Evolutionary conservation across 1,140 invertebrate genomes (phyloP), one percentile per base, ranked within the genome.

Genomic region (Argopecten irradians): DNA sequence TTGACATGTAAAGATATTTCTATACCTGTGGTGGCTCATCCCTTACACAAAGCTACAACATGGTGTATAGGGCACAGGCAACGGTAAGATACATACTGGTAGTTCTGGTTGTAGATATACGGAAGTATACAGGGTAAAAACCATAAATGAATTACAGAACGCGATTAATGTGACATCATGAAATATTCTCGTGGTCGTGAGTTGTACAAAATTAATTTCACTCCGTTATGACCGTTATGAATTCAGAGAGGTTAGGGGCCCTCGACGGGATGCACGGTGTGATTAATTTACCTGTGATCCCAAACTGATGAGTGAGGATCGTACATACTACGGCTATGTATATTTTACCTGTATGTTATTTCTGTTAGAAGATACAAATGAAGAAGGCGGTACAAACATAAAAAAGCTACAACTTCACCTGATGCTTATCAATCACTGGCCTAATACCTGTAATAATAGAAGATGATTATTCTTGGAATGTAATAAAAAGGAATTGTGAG

Each of bases 141-240:
- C 55, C 55, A 71, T n/a, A 71, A n/a, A 28, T 71, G 55, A 28
- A 71, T 71, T 71, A 71, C 55, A 2, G n/a, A 28, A 11, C 55
- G n/a, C 55, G 22, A n/a, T 71, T 71, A 71, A 71, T 28, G 55
- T 71, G 55, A 28, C 55, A 71, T 46, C 14, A 11, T 46, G 19
- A 46, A 71, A 71, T 28, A 22, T 71, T 71, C 55, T 71, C 55
- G 55, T 71, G 22, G 55, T 28, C 55, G 16, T 71, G 55, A 28
- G n/a, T 71, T 71, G 55, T 71, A 71, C n/a, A 71, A 71, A 71
- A 28, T 28, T 71, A 71, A 71, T 71, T 71, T 71, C 55, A 71
- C 13, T 71, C 55, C 28, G 55, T 71, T 71, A 71, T 71, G 55
- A 28, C 55, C 55, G 55, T 71, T 71, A 71, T 71, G 22, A 71